Percentiles rank a stretch among this genome's conserved stretches.
Conservation (phyloP, 2,888 invertebrate species). For the Lutraria lutraria region DNA sequence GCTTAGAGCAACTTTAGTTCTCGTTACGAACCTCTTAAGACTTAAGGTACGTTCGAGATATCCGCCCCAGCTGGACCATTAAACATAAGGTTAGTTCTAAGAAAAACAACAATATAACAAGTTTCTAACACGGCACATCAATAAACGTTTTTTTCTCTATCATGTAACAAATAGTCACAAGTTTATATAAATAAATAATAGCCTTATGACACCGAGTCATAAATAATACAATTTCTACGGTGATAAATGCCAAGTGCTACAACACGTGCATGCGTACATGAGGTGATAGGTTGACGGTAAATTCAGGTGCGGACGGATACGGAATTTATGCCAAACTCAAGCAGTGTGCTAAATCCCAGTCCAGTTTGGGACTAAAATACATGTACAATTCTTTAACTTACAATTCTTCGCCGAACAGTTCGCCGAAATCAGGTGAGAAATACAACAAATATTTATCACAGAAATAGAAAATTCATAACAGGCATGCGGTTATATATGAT, state of each 20-base stretch:
- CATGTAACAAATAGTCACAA: not conserved
- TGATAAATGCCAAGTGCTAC: not conserved
- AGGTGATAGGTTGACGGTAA: too few species aligned
- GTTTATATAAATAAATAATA: not conserved
- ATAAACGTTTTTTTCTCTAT: not conserved
- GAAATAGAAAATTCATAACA: not conserved
- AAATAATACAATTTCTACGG: not conserved
- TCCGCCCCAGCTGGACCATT: too few species aligned
- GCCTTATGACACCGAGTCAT: not conserved
- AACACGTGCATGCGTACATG: slow-evolving; percentile 13
- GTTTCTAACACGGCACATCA: not conserved
- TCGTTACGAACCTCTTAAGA: too few species aligned
- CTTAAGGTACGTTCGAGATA: too few species aligned
- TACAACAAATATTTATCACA: not conserved
- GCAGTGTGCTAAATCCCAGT: not conserved
- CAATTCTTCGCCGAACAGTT: too few species aligned
- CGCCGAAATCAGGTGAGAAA: not conserved
- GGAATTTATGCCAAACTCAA: not conserved
- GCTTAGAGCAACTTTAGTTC: too few species aligned
- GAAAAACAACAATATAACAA: too few species aligned
- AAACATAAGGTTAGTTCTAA: too few species aligned
- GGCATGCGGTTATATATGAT: too few species aligned
- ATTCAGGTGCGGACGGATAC: not conserved
- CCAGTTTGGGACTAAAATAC: not conserved
- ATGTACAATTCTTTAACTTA: too few species aligned